Evolutionary conservation across 1,140 invertebrate genomes (phyloP).

Genomic region (Lineus longissimus): DNA sequence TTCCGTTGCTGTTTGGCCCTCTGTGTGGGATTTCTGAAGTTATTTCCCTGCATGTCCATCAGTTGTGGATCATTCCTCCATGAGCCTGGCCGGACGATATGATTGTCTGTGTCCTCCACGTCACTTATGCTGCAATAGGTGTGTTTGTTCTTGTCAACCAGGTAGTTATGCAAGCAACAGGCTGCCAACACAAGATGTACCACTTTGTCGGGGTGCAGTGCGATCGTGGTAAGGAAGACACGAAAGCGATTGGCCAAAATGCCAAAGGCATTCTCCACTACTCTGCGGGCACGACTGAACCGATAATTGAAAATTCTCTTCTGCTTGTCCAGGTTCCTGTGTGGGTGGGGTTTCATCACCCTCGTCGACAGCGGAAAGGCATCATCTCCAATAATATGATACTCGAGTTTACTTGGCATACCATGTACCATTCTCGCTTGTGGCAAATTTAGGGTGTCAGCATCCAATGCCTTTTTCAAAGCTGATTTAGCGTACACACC

Average conservation of each 20-base stretch:
- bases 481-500: no score
- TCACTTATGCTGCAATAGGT: not conserved
- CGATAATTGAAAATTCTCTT: conserved; percentile 55
- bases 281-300: conserved; percentile 17
- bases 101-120: no score
- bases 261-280: no score
- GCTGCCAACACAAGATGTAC: not conserved
- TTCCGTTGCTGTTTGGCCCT: no score
- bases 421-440: not conserved
- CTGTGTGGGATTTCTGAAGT: no score
- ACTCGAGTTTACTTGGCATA: conserved; percentile 25
- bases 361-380: conserved; percentile 49
- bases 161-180: conserved; percentile 4
- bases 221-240: no score
- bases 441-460: not conserved
- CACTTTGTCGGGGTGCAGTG: not conserved
- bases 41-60: no score
- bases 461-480: not conserved
- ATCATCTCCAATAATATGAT: conserved; percentile 54
- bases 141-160: conserved; percentile 5
- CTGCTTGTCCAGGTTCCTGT: conserved; percentile 31
- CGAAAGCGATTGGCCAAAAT: no score
- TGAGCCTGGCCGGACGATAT: no score
- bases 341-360: conserved; percentile 50
- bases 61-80: no score